Evolutionary conservation across 2,113 vertebrate species (phyloP).

Genomic region (Gasterosteus aculeatus): DNA sequence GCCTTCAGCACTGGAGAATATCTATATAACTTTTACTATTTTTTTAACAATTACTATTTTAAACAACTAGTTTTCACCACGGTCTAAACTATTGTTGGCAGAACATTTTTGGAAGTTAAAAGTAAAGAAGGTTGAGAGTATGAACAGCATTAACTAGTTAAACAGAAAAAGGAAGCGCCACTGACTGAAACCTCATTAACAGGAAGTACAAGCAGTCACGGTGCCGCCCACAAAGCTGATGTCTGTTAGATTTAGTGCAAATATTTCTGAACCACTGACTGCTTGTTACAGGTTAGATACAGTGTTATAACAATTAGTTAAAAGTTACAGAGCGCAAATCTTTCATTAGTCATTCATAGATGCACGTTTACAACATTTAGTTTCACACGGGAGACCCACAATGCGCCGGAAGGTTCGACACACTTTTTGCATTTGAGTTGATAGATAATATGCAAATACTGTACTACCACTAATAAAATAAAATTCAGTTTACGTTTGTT

Average conservation of each 20-base stretch:
- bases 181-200: conserved; percentile 26
- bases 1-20: conserved; percentile 17
- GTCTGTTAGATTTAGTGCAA: conserved; percentile 6
- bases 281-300: background rate
- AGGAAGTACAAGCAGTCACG: conserved; percentile 22
- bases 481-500: background rate
- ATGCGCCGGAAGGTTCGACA: background rate
- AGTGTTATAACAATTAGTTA: background rate
- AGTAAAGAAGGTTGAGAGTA: background rate
- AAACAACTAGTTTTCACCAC: background rate
- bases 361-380: background rate
- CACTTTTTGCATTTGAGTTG: background rate
- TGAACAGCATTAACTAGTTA: background rate
- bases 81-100: background rate
- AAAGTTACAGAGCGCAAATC: background rate
- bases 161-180: conserved; percentile 12
- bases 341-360: background rate
- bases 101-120: background rate
- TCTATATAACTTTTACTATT: conserved; percentile 1
- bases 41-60: background rate
- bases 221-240: conserved; percentile 21
- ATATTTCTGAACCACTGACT: background rate
- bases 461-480: background rate
- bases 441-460: background rate
- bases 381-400: background rate